Evolutionary conservation across 2,888 invertebrate genomes (phyloP), one percentile per base, ranked within the genome.

Genomic region (Anorthoa munda): DNA sequence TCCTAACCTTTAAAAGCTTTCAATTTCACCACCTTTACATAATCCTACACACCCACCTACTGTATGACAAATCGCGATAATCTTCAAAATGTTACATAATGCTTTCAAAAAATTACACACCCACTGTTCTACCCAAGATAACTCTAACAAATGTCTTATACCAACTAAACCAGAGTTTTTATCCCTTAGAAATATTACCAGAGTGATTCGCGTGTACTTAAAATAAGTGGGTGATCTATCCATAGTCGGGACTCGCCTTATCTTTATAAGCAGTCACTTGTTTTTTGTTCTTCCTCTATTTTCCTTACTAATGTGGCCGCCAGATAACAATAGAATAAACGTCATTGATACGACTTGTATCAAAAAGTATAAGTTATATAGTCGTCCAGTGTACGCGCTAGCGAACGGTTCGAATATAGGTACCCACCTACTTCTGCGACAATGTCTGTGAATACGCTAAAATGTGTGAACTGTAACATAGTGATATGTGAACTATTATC

Each of bases 151-250:
- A 81, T 83, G 74, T 48, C 55, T 64, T 18, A 13, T 17, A 59
- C 59, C 58, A 56, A 83, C 59, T 61, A 59, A 83, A 64, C 65
- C 67, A 68, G 46, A 70, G 60, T 71, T 71, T 75, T 79, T 68
- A 83, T 83, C 65, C 58, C n/a, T 50, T 9, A 48, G 67, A 83
- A 61, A 83, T 55, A 81, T 75, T 21, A 59, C 66, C 23, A 11
- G 13, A 18, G 26, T 11, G 17, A 53, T 12, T 71, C 75, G 58
- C 51, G 75, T 67, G 60, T 39, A 26, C 63, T 79, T 67, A 53
- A 60, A 60, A 23, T 70, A 80, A 81, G 83, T 68, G 67, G 67
- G 70, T 68, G 67, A 81, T 81, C 46, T 66, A 80, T 83, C 55
- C 50, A 17, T 26, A 31, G 67, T 61, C 73, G 13, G 50, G 55